Conservation (phyloP, 1,140 invertebrate genomes). For the Drosophila erecta region DNA sequence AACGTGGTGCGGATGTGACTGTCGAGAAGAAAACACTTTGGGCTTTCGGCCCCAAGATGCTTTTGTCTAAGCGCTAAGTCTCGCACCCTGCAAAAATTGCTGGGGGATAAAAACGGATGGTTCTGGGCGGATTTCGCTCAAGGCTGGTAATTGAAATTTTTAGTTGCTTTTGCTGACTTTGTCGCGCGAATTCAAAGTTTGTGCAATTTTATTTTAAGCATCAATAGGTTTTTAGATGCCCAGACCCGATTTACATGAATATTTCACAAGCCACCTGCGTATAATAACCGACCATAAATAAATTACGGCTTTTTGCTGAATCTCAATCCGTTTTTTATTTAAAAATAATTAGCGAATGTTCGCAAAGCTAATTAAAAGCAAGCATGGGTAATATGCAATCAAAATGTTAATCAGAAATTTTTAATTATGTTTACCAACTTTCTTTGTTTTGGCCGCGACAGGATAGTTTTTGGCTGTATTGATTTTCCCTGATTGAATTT, state of each 20-base stretch:
- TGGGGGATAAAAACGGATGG: conserved; percentile 8
- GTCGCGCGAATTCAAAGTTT: neutral
- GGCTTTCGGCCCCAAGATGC: conserved; percentile 63
- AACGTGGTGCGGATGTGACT: conserved; percentile 71
- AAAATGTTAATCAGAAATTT: conserved; percentile 22
- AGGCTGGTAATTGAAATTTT: conserved; percentile 24
- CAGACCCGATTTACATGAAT: neutral
- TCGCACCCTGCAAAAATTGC: conserved; percentile 33
- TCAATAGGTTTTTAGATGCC: no score
- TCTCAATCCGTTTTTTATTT: neutral
- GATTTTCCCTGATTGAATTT: conserved; percentile 37
- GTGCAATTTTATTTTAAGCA: neutral
- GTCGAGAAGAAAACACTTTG: conserved; percentile 71
- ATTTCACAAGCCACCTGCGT: neutral
- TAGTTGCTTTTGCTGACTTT: conserved; percentile 22
- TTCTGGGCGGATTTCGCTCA: neutral
- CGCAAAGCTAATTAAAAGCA: conserved; percentile 18
- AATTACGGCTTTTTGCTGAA: neutral
- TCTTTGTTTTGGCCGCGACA: conserved; percentile 2
- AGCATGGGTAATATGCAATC: conserved; percentile 22
- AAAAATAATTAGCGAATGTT: conserved; percentile 19
- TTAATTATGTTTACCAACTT: conserved; percentile 10
- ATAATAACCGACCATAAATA: no score
- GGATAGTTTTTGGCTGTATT: conserved; percentile 22
- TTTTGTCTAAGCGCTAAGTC: conserved; percentile 72